phyloP scores from a whole-genome alignment of 2,888 invertebrate genomes.

The Mylabris sibirica region DNA sequence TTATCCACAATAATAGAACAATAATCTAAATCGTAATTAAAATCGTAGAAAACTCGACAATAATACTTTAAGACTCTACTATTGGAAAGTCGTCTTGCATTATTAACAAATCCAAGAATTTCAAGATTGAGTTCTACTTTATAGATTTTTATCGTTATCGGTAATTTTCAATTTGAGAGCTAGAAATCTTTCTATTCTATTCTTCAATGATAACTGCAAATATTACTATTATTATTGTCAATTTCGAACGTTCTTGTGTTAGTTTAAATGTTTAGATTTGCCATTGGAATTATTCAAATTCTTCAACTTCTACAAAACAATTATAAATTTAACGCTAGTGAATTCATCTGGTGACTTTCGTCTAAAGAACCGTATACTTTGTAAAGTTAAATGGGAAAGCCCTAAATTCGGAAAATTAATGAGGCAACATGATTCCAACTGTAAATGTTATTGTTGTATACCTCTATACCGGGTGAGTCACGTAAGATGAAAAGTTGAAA shows the following conservation, averaged over 20 bases:
- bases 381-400: conserved; percentile 11
- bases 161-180: background rate
- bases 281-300: background rate
- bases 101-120: background rate
- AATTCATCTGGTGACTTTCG: conserved; percentile 4
- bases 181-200: background rate
- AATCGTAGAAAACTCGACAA: conserved; percentile 1
- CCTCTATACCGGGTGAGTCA: background rate
- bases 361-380: conserved; percentile 10
- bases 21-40: conserved; percentile 9
- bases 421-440: conserved; percentile 12
- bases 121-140: background rate
- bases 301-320: conserved; percentile 1
- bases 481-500: background rate
- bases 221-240: background rate
- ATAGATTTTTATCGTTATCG: background rate
- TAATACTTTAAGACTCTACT: background rate
- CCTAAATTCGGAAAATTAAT: conserved; percentile 5
- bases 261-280: background rate
- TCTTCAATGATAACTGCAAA: background rate
- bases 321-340: background rate
- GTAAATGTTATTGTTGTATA: conserved; percentile 6
- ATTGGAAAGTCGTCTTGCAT: background rate
- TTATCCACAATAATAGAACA: background rate
- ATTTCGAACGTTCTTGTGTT: too few species aligned